Percentiles rank a stretch among this genome's conserved stretches.
Conservation (phyloP, 2,797 vertebrate species). For the Podargus strigoides region DNA sequence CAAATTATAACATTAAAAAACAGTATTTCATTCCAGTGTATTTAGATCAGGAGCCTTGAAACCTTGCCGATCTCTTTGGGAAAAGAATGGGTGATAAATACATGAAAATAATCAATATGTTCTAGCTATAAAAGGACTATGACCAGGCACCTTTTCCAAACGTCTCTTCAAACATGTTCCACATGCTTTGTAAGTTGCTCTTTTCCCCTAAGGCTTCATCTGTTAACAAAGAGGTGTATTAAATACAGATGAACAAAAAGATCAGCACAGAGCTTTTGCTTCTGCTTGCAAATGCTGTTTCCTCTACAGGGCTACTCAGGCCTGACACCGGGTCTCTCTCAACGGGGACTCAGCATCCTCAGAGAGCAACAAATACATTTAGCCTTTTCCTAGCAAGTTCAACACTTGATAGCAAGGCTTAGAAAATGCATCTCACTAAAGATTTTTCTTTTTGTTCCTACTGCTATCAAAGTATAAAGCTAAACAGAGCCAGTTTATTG, state of each 20-base stretch:
- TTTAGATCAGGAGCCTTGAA: not conserved
- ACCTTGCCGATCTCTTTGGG: not conserved
- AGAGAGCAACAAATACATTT: slow-evolving; percentile 4
- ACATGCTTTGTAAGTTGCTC: not conserved
- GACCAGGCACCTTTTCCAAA: not conserved
- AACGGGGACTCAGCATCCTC: not conserved
- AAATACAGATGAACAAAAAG: slow-evolving; percentile 36
- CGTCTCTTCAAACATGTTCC: not conserved
- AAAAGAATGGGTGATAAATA: not conserved
- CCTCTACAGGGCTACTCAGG: not conserved
- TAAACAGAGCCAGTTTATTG: not conserved
- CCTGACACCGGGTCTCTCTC: not conserved
- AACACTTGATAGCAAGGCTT: not conserved
- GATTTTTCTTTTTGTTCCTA: not conserved
- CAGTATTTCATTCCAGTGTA: not conserved
- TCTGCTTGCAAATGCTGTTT: not conserved
- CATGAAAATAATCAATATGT: slow-evolving; percentile 7
- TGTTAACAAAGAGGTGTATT: slow-evolving; percentile 27
- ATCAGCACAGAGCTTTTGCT: not conserved
- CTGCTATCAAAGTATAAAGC: not conserved
- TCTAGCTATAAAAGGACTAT: not conserved
- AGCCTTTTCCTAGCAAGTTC: not conserved
- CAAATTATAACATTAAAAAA: not conserved
- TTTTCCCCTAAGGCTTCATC: not conserved
- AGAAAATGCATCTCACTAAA: not conserved